Base-by-base conservation (phyloP, 2,888 invertebrate species). In the Platycheirus rosarum region DNA sequence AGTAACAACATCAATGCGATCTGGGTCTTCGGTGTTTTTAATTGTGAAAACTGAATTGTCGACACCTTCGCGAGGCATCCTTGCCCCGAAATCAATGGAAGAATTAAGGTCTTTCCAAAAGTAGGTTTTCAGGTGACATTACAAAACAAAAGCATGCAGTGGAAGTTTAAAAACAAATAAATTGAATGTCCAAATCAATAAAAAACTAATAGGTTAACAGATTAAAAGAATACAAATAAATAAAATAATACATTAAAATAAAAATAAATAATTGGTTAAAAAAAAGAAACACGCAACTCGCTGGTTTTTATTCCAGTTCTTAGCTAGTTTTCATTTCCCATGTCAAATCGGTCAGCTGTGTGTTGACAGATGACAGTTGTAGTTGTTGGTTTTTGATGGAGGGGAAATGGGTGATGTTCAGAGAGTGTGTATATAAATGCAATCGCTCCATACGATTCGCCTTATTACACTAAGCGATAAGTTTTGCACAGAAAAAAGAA, bases 1-100 rank as follows among this genome's bases (percentile, higher is more conserved):
- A 2, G 85, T 85, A 48, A 86, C 84, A 62, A 85, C 84, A 48
- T 86, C 86, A 65, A 86, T 86, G 2, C 82, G 84, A 76, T 86
- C 85, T 8, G 84, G 78, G 37, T 85, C 85, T 13, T 85, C 84
- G 5, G 49, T 76, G 40, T 85, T 85, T 60, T 85, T 85, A 63
- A 84, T 73, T n/a, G 77, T 79, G 69, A 86, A 86, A n/a, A 84
- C 79, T 8, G 75, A 79, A 44, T 85, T 85, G 26, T 79, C 78
- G 23, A 73, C 55, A 20, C 85, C 85, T 70, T 80, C 68, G 7
- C 66, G 80, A 18, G 42, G 71, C 85, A 85, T 85, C 71, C 77
- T 70, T 4, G 8, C 4, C 8, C 8, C 8, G 1, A 37, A 32
- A 32, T 7, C 44, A 14, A 14, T n/a, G 18, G 46, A n/a, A 4